These are phyloP conservation scores for Cynoglossus semilaevis DNA, from an alignment of 2,113 vertebrate genomes.

Conservation along the genomic window DNA sequence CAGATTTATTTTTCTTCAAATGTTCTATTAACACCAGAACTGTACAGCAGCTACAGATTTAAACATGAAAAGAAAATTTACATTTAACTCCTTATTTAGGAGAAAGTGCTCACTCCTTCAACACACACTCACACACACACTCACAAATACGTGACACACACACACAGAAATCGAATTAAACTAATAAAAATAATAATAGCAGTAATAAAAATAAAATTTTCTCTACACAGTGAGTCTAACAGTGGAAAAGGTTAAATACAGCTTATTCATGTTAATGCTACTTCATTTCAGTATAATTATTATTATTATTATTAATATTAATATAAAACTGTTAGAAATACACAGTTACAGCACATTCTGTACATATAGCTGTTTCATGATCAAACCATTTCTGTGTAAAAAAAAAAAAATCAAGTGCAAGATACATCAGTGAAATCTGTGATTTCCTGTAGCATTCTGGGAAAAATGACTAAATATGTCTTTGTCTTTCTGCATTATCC, in stretches of 20 bases:
- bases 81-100: conserved; percentile 58
- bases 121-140: conserved; percentile 37
- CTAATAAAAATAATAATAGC: conserved; percentile 8
- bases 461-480: neutral
- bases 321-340: conserved; percentile 37
- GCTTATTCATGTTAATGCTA: conserved; percentile 72
- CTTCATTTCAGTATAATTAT: conserved; percentile 66
- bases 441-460: neutral
- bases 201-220: conserved; percentile 16
- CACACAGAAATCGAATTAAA: conserved; percentile 35
- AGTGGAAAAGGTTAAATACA: conserved; percentile 67
- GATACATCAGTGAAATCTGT: conserved; percentile 15
- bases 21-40: conserved; percentile 45
- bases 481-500: too few relatives aligned
- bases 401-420: conserved; percentile 37
- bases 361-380: conserved; percentile 1
- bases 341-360: conserved; percentile 39
- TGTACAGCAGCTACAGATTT: conserved; percentile 57
- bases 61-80: conserved; percentile 39
- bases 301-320: neutral
- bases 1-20: neutral
- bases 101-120: conserved; percentile 76
- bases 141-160: neutral
- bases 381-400: conserved; percentile 1
- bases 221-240: conserved; percentile 18